Evolutionary conservation across 2,797 vertebrate species (phyloP), one percentile per base, ranked within the genome.

Genomic region (Alectoris magna): DNA sequence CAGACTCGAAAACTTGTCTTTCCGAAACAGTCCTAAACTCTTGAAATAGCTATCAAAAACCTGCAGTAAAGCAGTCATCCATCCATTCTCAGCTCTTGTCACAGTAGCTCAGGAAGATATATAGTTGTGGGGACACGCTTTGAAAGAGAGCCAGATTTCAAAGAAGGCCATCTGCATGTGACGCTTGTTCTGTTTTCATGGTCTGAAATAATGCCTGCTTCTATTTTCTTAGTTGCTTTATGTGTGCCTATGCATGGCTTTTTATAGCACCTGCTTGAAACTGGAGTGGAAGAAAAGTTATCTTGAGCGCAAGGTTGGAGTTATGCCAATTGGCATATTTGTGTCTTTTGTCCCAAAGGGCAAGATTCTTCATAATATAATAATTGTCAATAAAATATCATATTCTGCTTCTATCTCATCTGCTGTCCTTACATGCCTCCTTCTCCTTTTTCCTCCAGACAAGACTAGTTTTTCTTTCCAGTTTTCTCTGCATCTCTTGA

Each of bases 131-230:
- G 62, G 83, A 87, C 1, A 3, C 8, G 29, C n/a, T 38, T 12
- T 79, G 77, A 93, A 86, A 90, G 80, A 2, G 72, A 87, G 63
- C 31, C 59, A 78, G 49, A 46, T 88, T 84, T 84, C 41, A 56
- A 82, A 84, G 77, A 3, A 1, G 2, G 71, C 53, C 64, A 77
- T 93, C 77, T 92, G 90, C 59, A 51, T 29, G n/a, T 48, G 70
- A 83, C 79, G 55, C n/a, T 82, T 74, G 26, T 49, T 60, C 60
- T 59, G 58, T 3, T 90, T 87, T 66, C 31, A 2, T 70, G 87
- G 29, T 38, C 80, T 70, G 43, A 79, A 64, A 59, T 46, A 84
- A 79, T 67, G 17, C 21, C 19, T 78, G 4, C 31, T 84, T 91
- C 67, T 72, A 1, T 83, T 82, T 94, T 62, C 53, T 83, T 62